A percentile compares a stretch with the other conserved stretches of the same genome.
Conservation (phyloP, 1,140 invertebrate genomes). For the Drosophila tani region DNA sequence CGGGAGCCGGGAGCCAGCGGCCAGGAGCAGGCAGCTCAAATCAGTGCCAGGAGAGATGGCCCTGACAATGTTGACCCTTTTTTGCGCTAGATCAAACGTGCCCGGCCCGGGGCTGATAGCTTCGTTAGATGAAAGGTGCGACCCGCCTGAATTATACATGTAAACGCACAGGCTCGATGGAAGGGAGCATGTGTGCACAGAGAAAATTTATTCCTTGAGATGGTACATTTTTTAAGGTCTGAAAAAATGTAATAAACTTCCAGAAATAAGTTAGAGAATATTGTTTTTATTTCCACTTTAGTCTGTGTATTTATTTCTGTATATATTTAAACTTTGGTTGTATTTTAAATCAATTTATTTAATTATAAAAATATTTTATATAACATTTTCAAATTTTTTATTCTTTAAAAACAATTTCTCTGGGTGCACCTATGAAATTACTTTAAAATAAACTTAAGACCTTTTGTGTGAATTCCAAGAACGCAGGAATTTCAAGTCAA, state of each 20-base stretch:
- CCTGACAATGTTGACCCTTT: slow-evolving; percentile 71
- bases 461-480: background rate
- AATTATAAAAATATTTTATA: no score
- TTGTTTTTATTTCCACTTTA: no score
- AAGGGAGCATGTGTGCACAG: slow-evolving; percentile 1
- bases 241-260: no score
- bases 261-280: no score
- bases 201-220: background rate
- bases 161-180: slow-evolving; percentile 32
- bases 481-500: background rate
- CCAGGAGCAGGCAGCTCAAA: slow-evolving; percentile 37
- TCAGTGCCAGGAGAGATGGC: slow-evolving; percentile 59
- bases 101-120: slow-evolving; percentile 33
- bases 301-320: no score
- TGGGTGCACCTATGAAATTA: background rate
- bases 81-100: slow-evolving; percentile 52
- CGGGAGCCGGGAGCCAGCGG: background rate
- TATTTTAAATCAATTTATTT: no score
- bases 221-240: background rate
- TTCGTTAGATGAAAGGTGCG: slow-evolving; percentile 59
- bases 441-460: background rate
- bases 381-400: no score
- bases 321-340: no score
- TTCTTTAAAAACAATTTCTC: background rate
- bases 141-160: slow-evolving; percentile 71